Percentiles rank a stretch among this genome's conserved stretches.
phyloP scores from a whole-genome alignment of 2,888 invertebrate genomes.

The Anarsia innoxiella region DNA sequence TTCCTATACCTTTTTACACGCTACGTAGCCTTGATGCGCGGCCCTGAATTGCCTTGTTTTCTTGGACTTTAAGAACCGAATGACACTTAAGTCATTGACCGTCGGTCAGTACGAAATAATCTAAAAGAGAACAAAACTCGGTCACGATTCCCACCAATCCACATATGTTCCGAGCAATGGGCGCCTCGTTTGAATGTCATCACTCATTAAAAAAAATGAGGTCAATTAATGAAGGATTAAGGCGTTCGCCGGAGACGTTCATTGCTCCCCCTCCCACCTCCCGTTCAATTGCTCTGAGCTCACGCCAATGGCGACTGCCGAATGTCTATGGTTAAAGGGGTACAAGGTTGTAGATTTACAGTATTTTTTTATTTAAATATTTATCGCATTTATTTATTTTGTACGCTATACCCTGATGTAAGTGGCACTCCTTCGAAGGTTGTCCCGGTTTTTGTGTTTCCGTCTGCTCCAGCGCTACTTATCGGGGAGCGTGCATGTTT shows the following conservation, averaged over 20 bases:
- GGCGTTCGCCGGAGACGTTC: constrained; percentile 46
- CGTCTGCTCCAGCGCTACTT: constrained; percentile 58
- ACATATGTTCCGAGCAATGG: constrained; percentile 38
- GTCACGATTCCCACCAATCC: constrained; percentile 30
- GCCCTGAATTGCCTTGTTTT: constrained; percentile 3
- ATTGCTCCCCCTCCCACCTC: constrained; percentile 40
- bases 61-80: background rate
- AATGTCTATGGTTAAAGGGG: constrained; percentile 70
- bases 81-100: constrained; percentile 1
- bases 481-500: constrained; percentile 64
- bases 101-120: constrained; percentile 2
- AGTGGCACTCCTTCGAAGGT: constrained; percentile 74
- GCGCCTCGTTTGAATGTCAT: constrained; percentile 42
- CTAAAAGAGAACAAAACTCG: constrained; percentile 22
- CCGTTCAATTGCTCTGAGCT: constrained; percentile 68
- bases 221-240: constrained; percentile 68
- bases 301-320: constrained; percentile 50
- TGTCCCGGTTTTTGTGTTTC: constrained; percentile 77
- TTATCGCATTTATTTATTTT: constrained; percentile 72
- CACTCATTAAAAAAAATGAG: constrained; percentile 59
- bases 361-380: constrained; percentile 65
- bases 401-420: constrained; percentile 63
- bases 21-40: constrained; percentile 3
- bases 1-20: background rate
- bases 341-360: constrained; percentile 71